Conservation (phyloP, 2,113 vertebrate species). For the Marcusenius ussheri region DNA sequence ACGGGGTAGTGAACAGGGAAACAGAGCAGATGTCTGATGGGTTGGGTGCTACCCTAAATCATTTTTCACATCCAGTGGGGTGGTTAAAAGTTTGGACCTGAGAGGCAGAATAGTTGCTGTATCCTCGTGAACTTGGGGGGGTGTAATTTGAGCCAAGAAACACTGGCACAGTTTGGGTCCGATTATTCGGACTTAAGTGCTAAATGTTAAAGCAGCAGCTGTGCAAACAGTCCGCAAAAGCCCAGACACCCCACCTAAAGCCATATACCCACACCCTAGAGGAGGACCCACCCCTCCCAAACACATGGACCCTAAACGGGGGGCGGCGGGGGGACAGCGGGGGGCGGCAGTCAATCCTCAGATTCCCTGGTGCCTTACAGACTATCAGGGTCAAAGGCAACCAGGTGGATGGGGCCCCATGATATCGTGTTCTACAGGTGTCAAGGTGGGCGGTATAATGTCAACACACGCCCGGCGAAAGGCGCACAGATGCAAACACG, state of each 20-base stretch:
- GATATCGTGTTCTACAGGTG: neutral
- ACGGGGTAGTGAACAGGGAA: neutral
- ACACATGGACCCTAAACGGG: neutral
- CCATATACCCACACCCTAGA: neutral
- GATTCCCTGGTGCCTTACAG: neutral
- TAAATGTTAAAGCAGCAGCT: constrained; percentile 61
- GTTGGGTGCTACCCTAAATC: neutral
- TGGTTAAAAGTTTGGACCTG: neutral
- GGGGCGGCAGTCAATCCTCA: neutral
- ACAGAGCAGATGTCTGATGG: neutral
- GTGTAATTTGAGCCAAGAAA: too few species aligned
- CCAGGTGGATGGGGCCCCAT: neutral
- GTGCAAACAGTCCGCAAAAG: constrained; percentile 47
- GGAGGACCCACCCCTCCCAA: neutral
- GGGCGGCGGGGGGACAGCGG: neutral
- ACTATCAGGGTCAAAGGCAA: neutral
- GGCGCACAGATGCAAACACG: neutral
- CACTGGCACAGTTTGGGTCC: neutral
- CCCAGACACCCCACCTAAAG: neutral
- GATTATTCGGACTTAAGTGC: constrained; percentile 39
- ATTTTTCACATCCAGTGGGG: neutral
- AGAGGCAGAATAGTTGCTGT: neutral
- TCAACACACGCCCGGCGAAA: neutral
- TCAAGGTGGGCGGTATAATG: neutral
- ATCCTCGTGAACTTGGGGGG: neutral